These are phyloP conservation scores for Arbacia lixula DNA, from an alignment of 53 echinoderm and acorn worm genomes.

Conservation along the genomic window DNA sequence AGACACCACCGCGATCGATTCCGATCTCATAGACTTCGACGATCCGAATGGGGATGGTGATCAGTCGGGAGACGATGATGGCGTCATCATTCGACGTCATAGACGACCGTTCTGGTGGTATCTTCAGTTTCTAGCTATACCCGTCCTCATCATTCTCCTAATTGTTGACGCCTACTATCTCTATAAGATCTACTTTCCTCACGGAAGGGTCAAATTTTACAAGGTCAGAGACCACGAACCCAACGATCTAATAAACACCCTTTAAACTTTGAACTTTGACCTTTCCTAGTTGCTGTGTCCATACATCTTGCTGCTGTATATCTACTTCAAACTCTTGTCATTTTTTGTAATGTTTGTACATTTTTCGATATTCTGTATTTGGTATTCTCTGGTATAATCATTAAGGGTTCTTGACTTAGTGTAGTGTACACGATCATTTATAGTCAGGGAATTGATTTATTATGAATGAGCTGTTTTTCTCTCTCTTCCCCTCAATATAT, in stretches of 20 bases:
- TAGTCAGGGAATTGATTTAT: too few relatives aligned
- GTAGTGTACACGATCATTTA: too few relatives aligned
- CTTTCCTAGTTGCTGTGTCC: too few relatives aligned
- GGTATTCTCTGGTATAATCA: too few relatives aligned
- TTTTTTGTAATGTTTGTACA: neutral
- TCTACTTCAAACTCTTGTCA: neutral
- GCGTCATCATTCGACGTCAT: constrained; percentile 3
- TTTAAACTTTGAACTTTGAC: constrained; percentile 6
- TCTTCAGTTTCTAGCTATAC: constrained; percentile 47
- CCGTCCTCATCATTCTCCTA: constrained; percentile 42
- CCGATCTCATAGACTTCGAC: neutral
- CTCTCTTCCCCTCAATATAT: too few relatives aligned
- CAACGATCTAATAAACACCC: constrained; percentile 28
- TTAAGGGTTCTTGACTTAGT: too few relatives aligned
- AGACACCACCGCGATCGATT: neutral
- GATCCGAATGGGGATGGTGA: neutral
- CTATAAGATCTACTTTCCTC: constrained; percentile 45
- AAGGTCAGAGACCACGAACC: constrained; percentile 53
- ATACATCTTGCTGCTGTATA: too few relatives aligned
- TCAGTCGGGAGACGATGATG: neutral
- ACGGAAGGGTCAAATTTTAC: constrained; percentile 47
- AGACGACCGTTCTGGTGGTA: constrained; percentile 45
- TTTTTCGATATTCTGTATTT: neutral
- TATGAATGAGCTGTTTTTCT: too few relatives aligned
- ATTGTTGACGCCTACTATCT: constrained; percentile 49